These are phyloP conservation scores for Virgularia gustaviana DNA, from an alignment of 92 coral and sea anemone genomes.

Conservation along the genomic window DNA sequence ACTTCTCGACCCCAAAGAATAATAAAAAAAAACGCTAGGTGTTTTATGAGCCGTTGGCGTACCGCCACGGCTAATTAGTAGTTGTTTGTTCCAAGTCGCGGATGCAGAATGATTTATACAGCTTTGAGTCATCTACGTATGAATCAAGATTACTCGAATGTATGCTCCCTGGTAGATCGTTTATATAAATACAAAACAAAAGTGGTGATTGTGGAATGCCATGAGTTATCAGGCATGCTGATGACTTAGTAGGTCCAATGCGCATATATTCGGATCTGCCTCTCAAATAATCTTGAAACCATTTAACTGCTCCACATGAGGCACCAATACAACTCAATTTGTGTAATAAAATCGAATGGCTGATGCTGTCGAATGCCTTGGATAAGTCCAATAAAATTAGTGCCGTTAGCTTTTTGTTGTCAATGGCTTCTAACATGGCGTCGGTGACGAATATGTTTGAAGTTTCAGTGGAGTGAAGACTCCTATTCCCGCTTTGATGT, in stretches of 20 bases:
- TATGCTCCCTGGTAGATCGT: not conserved
- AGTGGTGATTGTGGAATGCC: conserved; percentile 27
- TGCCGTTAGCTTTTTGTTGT: conserved; percentile 24
- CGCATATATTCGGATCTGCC: conserved; percentile 20
- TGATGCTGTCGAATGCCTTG: conserved; percentile 11
- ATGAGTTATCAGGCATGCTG: not conserved
- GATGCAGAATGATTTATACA: conserved; percentile 11
- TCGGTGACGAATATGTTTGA: conserved; percentile 20
- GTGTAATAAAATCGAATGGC: conserved; percentile 14
- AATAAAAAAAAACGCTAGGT: too few relatives aligned
- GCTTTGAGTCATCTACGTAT: conserved; percentile 13
- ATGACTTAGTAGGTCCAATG: conserved; percentile 1
- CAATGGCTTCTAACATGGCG: conserved; percentile 28
- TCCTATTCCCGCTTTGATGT: conserved; percentile 43
- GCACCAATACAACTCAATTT: conserved; percentile 4
- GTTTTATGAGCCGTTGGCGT: too few relatives aligned
- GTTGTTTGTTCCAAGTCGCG: too few relatives aligned
- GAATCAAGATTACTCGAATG: conserved; percentile 15
- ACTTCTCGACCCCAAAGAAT: too few relatives aligned
- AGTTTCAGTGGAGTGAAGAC: conserved; percentile 12
- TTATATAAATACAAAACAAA: conserved; percentile 1
- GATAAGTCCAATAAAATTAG: not conserved
- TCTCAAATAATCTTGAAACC: conserved; percentile 15
- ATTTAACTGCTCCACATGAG: not conserved
- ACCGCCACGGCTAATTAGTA: too few relatives aligned